These are phyloP conservation scores for Trematomus bernacchii DNA, from an alignment of 2,797 vertebrate species.

Conservation along the genomic window DNA sequence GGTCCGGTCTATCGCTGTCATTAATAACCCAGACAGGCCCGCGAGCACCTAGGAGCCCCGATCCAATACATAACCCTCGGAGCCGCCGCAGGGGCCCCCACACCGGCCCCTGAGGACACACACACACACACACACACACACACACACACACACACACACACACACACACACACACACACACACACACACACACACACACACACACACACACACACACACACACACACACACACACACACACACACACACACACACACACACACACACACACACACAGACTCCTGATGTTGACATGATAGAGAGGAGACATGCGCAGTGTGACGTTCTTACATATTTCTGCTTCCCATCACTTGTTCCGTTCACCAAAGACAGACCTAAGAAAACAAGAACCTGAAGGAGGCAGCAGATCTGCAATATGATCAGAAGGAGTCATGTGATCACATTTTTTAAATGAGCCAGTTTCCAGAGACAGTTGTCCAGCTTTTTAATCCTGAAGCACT, in stretches of 20 bases:
- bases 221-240: conserved; percentile 28
- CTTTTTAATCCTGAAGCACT: too few relatives aligned
- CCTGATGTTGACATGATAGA: conserved; percentile 54
- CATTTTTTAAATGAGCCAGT: too few relatives aligned
- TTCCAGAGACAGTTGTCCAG: too few relatives aligned
- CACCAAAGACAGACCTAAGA: conserved; percentile 62
- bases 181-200: conserved; percentile 26
- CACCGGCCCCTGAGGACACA: conserved; percentile 35
- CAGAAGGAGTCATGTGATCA: too few relatives aligned
- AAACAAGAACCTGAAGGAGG: conserved; percentile 45
- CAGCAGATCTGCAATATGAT: conserved; percentile 37
- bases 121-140: conserved; percentile 22
- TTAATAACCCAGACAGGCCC: conserved; percentile 80
- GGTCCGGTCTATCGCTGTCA: conserved; percentile 72
- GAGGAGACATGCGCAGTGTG: conserved; percentile 36
- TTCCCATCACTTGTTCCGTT: conserved; percentile 40
- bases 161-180: conserved; percentile 31
- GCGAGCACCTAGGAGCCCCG: conserved; percentile 57
- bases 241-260: conserved; percentile 22
- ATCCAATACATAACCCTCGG: conserved; percentile 67
- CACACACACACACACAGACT: conserved; percentile 33
- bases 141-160: conserved; percentile 28
- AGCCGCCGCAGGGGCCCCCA: conserved; percentile 42
- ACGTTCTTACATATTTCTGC: conserved; percentile 54
- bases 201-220: conserved; percentile 32